Base-by-base conservation (phyloP, 92 coral and sea anemone species). In the Phenganax stokvisi region DNA sequence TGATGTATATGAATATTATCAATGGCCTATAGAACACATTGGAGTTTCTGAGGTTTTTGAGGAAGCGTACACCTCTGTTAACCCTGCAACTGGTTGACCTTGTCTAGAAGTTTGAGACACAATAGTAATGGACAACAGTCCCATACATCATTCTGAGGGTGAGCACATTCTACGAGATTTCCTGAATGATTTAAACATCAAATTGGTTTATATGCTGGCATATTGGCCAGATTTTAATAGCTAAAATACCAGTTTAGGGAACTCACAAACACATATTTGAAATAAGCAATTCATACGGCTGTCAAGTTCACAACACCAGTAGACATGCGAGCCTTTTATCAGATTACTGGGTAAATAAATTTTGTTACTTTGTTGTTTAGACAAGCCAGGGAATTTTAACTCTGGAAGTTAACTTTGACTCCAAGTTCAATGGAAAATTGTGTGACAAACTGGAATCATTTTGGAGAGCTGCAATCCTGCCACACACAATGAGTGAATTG, bases 11-110 rank as follows among this genome's bases (percentile, higher is more conserved):
- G 82, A 81, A 81, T 54, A 81, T 73, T 7, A 53, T 81, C 30
- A 51, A 81, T 81, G 84, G 84, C 29, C 79, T 83, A 17, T 81
- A 83, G 15, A 73, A 81, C 47, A 74, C 85, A 1, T 57, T 81
- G 31, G 75, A 63, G n/a, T 81, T 68, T 37, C 81, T 70, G 4
- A 37, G 47, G 8, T 83, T 80, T 84, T 87, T 71, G 85, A 87
- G 64, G 88, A 87, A 72, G 87, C 87, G 17, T 87, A 87, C 64
- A 84, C 81, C 54, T 84, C 90, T n/a, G 9, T 84, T 11, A 72
- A 87, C 51, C 87, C 85, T 25, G 81, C 61, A 58, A 87, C 89
- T 75, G 51, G 74, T 29, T 69, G 83, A 64, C 90, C 88, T 31
- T 84, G 85, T 69, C 77, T 84, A 25, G 87, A 87, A 72, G 87